phyloP scores from a whole-genome alignment of 2,113 vertebrate genomes.

The Anguilla japonica region DNA sequence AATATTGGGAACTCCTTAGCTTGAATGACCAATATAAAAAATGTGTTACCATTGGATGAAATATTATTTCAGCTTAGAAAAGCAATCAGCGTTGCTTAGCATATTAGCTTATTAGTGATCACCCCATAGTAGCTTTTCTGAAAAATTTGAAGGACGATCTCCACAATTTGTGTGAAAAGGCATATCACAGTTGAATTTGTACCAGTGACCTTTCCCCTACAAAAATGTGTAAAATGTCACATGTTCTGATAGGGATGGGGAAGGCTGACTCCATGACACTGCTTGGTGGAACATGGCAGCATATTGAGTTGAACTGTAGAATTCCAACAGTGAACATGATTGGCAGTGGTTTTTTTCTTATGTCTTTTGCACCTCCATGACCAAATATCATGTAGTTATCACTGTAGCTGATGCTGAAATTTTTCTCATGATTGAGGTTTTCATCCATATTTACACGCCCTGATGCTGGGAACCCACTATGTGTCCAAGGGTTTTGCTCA shows the following conservation, averaged over 20 bases:
- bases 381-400: background rate
- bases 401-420: background rate
- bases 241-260: background rate
- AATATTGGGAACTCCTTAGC: no score
- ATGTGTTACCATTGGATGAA: no score
- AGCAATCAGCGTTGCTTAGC: no score
- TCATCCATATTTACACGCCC: background rate
- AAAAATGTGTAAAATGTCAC: background rate
- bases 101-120: no score
- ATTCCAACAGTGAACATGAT: background rate
- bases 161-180: no score
- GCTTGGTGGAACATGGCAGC: background rate
- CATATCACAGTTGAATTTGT: no score
- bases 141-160: no score
- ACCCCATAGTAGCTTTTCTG: no score
- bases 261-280: background rate
- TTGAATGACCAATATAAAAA: no score
- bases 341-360: background rate
- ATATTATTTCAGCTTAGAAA: no score
- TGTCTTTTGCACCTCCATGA: background rate
- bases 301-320: background rate
- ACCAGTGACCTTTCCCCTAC: background rate
- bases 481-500: background rate
- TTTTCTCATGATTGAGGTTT: background rate
- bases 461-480: background rate